These are phyloP conservation scores for Tribolium freemani DNA, from an alignment of 2,888 invertebrate species.

Conservation along the genomic window DNA sequence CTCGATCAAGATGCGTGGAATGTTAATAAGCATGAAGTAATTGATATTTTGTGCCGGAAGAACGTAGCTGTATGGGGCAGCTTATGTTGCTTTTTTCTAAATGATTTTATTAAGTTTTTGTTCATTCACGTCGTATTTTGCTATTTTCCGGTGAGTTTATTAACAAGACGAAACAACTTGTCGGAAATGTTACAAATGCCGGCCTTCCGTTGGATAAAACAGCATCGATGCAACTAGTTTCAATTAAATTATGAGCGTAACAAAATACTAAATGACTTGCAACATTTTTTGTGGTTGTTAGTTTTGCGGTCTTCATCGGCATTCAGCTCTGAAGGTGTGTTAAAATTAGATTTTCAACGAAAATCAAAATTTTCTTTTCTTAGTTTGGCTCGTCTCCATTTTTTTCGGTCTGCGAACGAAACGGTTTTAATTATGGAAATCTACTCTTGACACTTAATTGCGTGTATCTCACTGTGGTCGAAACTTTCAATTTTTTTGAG, in stretches of 20 bases:
- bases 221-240: neutral
- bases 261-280: neutral
- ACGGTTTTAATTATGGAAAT: conserved; percentile 22
- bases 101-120: neutral
- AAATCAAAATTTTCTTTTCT: conserved; percentile 1
- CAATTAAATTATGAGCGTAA: neutral
- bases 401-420: neutral
- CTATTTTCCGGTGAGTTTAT: neutral
- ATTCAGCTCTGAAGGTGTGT: neutral
- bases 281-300: neutral
- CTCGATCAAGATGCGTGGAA: conserved; percentile 18
- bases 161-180: neutral
- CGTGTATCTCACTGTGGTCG: neutral
- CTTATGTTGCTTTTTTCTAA: neutral
- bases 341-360: neutral
- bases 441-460: neutral
- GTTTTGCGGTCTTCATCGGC: neutral
- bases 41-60: conserved; percentile 7
- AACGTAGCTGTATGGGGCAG: neutral
- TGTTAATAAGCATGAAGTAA: conserved; percentile 21
- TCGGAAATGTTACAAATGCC: neutral
- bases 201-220: neutral
- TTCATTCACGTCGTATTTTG: neutral
- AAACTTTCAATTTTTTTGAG: neutral
- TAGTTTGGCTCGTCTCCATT: conserved; percentile 10